Evolutionary conservation across 2,888 invertebrate genomes (phyloP).

Genomic region (Choristoneura rosaceana): DNA sequence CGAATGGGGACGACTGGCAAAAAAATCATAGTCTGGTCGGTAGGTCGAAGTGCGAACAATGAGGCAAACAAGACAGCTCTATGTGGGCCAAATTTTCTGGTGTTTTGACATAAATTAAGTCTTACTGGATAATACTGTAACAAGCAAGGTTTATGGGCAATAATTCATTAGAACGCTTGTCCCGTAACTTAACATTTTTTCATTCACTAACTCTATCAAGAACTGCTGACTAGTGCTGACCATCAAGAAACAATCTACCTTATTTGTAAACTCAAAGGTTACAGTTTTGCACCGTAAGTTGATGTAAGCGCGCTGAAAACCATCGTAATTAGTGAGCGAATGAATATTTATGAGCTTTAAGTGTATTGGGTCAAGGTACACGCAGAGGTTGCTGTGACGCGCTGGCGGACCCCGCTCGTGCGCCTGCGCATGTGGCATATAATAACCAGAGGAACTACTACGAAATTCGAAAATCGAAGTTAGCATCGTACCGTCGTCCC

Average conservation of each 20-base stretch:
- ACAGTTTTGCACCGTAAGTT: neutral
- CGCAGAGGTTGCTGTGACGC: slow-evolving; percentile 7
- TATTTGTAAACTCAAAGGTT: slow-evolving; percentile 1
- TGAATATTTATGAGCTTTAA: slow-evolving; percentile 37
- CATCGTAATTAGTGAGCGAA: slow-evolving; percentile 30
- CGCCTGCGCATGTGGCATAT: neutral
- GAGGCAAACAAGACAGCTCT: too few relatives aligned
- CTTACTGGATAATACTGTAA: neutral
- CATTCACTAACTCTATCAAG: neutral
- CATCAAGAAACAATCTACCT: neutral
- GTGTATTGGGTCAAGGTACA: slow-evolving; percentile 39
- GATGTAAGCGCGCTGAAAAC: slow-evolving; percentile 24
- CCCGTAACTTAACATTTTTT: neutral
- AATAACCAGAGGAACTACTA: too few relatives aligned
- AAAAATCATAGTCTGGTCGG: too few relatives aligned
- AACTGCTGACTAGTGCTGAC: neutral
- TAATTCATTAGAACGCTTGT: neutral
- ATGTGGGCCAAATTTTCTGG: neutral
- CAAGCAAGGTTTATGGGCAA: neutral
- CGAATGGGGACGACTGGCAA: too few relatives aligned
- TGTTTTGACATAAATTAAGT: neutral
- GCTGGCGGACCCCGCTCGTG: slow-evolving; percentile 12
- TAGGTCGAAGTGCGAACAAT: too few relatives aligned
- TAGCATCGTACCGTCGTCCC: too few relatives aligned
- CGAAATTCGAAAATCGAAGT: too few relatives aligned